Evolutionary conservation across 1,140 invertebrate genomes (phyloP).

Genomic region (Drosophila elegans): DNA sequence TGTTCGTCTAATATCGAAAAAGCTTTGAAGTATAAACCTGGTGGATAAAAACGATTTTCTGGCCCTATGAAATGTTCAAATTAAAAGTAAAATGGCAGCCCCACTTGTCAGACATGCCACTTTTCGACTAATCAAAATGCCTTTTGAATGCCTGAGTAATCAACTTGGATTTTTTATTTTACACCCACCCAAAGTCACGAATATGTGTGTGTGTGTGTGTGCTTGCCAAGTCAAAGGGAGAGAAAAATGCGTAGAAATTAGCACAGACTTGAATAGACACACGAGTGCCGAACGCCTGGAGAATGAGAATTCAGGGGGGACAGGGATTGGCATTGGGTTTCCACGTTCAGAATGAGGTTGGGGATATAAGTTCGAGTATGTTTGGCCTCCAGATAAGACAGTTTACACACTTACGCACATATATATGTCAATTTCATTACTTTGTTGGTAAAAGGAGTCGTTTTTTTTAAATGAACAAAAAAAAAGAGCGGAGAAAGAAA

Average conservation of each 20-base stretch:
- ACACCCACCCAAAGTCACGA: conserved; percentile 2
- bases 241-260: conserved; percentile 75
- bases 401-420: conserved; percentile 20
- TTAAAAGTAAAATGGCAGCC: conserved; percentile 59
- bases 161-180: conserved; percentile 66
- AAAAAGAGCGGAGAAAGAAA: conserved; percentile 15
- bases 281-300: conserved; percentile 44
- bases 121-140: conserved; percentile 78
- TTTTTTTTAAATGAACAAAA: conserved; percentile 52
- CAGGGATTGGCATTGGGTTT: conserved; percentile 18
- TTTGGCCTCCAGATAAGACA: conserved; percentile 63
- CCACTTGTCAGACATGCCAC: conserved; percentile 53
- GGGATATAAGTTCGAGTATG: conserved; percentile 10
- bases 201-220: not conserved
- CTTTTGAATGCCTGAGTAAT: conserved; percentile 77
- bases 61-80: conserved; percentile 60
- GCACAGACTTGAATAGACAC: conserved; percentile 78
- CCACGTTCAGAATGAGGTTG: conserved; percentile 12
- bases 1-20: not conserved
- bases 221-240: conserved; percentile 6
- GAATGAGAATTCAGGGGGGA: conserved; percentile 10
- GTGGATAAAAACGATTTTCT: conserved; percentile 5
- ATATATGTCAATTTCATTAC: conserved; percentile 72
- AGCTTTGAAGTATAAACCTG: conserved; percentile 25
- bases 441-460: conserved; percentile 56